phyloP scores from a whole-genome alignment of 92 coral and sea anemone species.

The Montipora capitata region DNA sequence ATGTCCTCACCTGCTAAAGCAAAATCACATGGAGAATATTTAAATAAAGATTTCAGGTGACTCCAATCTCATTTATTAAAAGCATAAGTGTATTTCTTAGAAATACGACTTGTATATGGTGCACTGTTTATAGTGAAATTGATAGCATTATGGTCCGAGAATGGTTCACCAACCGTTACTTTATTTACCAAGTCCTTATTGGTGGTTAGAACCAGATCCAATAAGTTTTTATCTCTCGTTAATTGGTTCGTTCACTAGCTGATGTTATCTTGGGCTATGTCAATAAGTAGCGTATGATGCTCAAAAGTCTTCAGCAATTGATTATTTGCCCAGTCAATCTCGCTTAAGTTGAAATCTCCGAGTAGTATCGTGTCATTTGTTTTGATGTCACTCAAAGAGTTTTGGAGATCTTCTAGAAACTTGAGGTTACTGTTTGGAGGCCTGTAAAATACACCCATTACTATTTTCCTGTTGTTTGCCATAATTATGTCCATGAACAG shows the following conservation, averaged over 20 bases:
- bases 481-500: slow-evolving; percentile 32
- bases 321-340: slow-evolving; percentile 50
- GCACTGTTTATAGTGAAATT: no score
- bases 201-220: no score
- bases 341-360: no score
- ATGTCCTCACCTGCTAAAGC: no score
- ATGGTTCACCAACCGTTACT: no score
- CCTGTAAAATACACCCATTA: slow-evolving; percentile 61
- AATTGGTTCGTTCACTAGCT: no score
- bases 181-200: no score
- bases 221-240: no score
- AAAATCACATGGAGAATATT: no score
- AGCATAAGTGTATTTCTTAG: background rate
- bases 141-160: no score
- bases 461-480: slow-evolving; percentile 47
- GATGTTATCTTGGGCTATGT: slow-evolving; percentile 61
- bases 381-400: slow-evolving; percentile 25
- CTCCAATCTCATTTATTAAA: slow-evolving; percentile 67
- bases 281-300: background rate
- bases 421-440: slow-evolving; percentile 29
- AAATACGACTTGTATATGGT: no score
- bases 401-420: slow-evolving; percentile 41
- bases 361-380: slow-evolving; percentile 36
- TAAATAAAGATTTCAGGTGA: slow-evolving; percentile 31
- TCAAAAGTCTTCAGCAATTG: slow-evolving; percentile 25